Evolutionary conservation across 1,140 invertebrate species (phyloP), one percentile per base, ranked within the genome.

Genomic region (Sinella curviseta): DNA sequence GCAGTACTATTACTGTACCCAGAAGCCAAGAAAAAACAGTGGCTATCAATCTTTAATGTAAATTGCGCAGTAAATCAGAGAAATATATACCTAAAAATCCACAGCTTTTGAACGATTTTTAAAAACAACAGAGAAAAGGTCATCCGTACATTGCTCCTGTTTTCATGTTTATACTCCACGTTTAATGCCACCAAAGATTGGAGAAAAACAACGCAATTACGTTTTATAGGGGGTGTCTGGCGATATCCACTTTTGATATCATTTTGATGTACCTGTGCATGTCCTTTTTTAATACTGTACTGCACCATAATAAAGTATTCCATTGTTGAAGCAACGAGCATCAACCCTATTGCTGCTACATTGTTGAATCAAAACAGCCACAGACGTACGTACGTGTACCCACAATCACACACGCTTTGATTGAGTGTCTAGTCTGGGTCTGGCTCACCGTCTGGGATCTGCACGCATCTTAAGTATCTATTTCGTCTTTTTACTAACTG

Each of bases 211-310:
- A 60, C 8, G 12, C 57, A 60, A 60, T 60, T 60, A 60, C 8
- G 39, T 8, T 20, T 48, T 48, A 12, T 48, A 48, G 39, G 39
- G 8, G 39, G 8, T 60, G 57, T 16, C 57, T 60, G 57, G 14
- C 24, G 57, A 17, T n/a, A n/a, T n/a, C n/a, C n/a, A n/a, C n/a
- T 60, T 60, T 60, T 60, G 57, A 60, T 60, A 48, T 48, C 39
- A 20, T 20, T 12, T 48, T 48, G n/a, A n/a, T 48, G 39, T 48
- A 48, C 39, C 39, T 48, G 39, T 12, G 20, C 8, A 48, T 20
- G 39, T 20, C 8, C 39, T n/a, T n/a, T n/a, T n/a, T 12, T 20
- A 48, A 48, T 48, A 48, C 8, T 48, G 8, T 48, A 12, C 20
- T 48, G 8, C 39, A 8, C 39, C 39, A 48, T 48, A 20, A n/a